Base-by-base conservation (phyloP, 2,797 vertebrate genomes). In the Scyliorhinus canicula region DNA sequence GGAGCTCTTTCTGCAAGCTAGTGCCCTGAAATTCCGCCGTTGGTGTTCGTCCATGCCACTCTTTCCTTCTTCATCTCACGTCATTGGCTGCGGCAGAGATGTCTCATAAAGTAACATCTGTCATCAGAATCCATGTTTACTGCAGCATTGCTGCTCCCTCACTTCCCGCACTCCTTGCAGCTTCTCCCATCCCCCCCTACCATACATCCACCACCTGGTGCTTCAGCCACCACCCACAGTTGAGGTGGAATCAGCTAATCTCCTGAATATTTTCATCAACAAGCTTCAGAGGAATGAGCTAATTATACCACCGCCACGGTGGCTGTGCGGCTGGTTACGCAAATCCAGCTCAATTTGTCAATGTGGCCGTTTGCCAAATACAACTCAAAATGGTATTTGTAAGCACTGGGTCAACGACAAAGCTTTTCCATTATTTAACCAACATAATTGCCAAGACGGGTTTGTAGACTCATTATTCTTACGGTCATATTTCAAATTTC, bases 221-320 rank as follows among this genome's bases (percentile, higher is more conserved):
- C 97, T 97, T 97, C 98, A 97, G 98, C 98, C 98, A 98, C 98
- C 98, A 98, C 97, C 98, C 98, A 97, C 96, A 97, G 96, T 96
- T 96, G 96, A 97, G 97, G 96, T 94, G 97, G 96, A 96, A 97
- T 97, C 98, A 97, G 98, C 98, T 98, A 98, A 98, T 98, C 98
- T 97, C 96, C 96, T 98, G 97, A 98, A 98, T 98, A 99, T 99
- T 99, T 98, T 98, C 98, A 98, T 98, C 98, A 99, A 99, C 98
- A 99, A 98, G 98, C 98, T 97, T 95, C 96, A 98, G 98, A 98
- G 98, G 98, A 99, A 98, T 97, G 97, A 97, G 98, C 98, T 98
- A 98, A 99, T 99, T 99, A 99, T 98, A 98, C 98, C 97, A 97
- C 97, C 98, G 97, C 98, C 98, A 97, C 97, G 96, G 95, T 96